phyloP scores from a whole-genome alignment of 2,113 vertebrate genomes.

The Platichthys flesus region DNA sequence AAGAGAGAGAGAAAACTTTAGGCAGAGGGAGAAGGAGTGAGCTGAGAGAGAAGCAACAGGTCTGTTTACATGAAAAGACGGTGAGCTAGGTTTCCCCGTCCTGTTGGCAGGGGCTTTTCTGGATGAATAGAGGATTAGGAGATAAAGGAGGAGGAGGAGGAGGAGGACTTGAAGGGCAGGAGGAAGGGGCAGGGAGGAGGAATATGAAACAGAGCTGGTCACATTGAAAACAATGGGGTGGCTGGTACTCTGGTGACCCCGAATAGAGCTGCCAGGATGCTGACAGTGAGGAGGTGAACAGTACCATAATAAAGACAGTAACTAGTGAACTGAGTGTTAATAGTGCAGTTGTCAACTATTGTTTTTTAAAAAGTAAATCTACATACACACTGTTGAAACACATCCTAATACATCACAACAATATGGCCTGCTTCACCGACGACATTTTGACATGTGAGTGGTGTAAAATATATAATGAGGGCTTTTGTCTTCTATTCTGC shows the following conservation, averaged over 20 bases:
- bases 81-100: conserved; percentile 66
- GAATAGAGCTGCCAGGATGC: conserved; percentile 20
- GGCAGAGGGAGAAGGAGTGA: conserved; percentile 18
- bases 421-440: background rate
- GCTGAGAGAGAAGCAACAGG: conserved; percentile 47
- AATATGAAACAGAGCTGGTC: conserved; percentile 42
- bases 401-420: background rate
- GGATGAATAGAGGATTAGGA: conserved; percentile 60
- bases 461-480: background rate
- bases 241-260: conserved; percentile 31
- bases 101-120: conserved; percentile 51
- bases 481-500: background rate
- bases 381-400: background rate
- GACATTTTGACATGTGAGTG: background rate
- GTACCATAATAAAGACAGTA: background rate
- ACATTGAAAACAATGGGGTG: conserved; percentile 44
- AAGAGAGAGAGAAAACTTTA: conserved; percentile 41
- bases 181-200: conserved; percentile 34
- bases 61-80: conserved; percentile 67
- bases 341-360: background rate
- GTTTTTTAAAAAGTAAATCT: background rate
- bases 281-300: conserved; percentile 2
- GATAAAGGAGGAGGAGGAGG: conserved; percentile 32
- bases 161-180: conserved; percentile 28
- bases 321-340: background rate